phyloP scores from a whole-genome alignment of 2,888 invertebrate genomes.

The Eulithis testata region DNA sequence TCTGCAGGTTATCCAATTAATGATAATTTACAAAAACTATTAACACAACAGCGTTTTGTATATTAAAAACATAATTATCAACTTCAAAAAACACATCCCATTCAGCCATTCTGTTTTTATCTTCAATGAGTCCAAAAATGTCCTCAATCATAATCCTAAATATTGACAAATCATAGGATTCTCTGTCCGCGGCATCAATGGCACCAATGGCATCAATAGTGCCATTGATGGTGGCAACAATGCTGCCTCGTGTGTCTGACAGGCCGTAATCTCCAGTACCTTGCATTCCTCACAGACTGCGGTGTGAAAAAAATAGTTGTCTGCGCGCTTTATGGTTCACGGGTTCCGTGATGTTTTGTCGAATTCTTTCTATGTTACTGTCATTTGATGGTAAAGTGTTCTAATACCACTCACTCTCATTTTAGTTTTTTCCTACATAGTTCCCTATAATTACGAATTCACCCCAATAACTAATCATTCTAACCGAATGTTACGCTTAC shows the following conservation, averaged over 20 bases:
- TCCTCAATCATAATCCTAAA: slow-evolving; percentile 34
- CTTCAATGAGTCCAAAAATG: slow-evolving; percentile 18
- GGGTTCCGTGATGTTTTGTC: slow-evolving; percentile 48
- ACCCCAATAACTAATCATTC: no score
- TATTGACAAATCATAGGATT: slow-evolving; percentile 37
- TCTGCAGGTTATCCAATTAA: no score
- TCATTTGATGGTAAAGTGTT: no score
- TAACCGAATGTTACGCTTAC: no score
- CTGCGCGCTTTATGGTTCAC: slow-evolving; percentile 28
- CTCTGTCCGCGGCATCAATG: slow-evolving; percentile 20
- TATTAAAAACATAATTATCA: slow-evolving; percentile 17
- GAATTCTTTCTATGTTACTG: not conserved
- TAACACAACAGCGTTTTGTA: not conserved
- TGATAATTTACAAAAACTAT: not conserved
- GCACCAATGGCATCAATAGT: slow-evolving; percentile 17
- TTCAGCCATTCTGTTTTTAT: slow-evolving; percentile 9
- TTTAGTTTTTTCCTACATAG: no score
- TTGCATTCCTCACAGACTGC: slow-evolving; percentile 75
- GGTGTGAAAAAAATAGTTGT: slow-evolving; percentile 60
- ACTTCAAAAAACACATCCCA: slow-evolving; percentile 19
- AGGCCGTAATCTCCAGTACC: slow-evolving; percentile 69
- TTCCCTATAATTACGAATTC: no score
- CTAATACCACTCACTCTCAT: no score
- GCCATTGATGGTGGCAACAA: slow-evolving; percentile 35
- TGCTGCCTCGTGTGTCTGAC: slow-evolving; percentile 48